phyloP scores from a whole-genome alignment of 1,140 invertebrate genomes.

The Drosophila punjabiensis region DNA sequence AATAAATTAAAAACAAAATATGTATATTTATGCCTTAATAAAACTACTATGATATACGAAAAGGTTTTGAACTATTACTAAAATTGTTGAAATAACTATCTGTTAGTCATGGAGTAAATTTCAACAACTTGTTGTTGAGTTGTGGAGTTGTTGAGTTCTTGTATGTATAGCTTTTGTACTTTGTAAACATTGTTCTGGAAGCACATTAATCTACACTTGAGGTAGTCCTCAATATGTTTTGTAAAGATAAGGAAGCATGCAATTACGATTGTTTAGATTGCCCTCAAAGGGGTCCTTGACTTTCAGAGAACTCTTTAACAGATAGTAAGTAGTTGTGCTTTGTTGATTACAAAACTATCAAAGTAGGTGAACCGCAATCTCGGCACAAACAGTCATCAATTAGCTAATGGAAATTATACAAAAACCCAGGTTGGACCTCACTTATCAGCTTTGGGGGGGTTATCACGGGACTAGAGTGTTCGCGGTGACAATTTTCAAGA shows the following conservation, averaged over 20 bases:
- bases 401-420: slow-evolving; percentile 29
- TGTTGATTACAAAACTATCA: slow-evolving; percentile 1
- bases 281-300: slow-evolving; percentile 1
- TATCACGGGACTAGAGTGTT: slow-evolving; percentile 23
- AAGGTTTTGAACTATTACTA: background rate
- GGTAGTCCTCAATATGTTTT: slow-evolving; percentile 11
- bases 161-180: too few species aligned
- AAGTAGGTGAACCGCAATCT: slow-evolving; percentile 39
- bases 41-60: slow-evolving; percentile 6
- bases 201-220: background rate
- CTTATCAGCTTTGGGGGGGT: slow-evolving; percentile 39
- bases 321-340: background rate
- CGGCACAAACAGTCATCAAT: slow-evolving; percentile 24
- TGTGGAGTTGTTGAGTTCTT: background rate
- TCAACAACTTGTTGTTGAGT: slow-evolving; percentile 6
- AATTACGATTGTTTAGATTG: background rate
- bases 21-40: slow-evolving; percentile 32
- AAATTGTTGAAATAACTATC: background rate
- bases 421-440: slow-evolving; percentile 5
- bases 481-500: slow-evolving; percentile 48
- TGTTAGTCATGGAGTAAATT: background rate
- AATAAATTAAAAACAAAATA: slow-evolving; percentile 19
- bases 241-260: slow-evolving; percentile 2
- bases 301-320: slow-evolving; percentile 6
- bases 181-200: background rate